Conservation (phyloP, 2,113 vertebrate species). For the Siphamia tubifer region DNA sequence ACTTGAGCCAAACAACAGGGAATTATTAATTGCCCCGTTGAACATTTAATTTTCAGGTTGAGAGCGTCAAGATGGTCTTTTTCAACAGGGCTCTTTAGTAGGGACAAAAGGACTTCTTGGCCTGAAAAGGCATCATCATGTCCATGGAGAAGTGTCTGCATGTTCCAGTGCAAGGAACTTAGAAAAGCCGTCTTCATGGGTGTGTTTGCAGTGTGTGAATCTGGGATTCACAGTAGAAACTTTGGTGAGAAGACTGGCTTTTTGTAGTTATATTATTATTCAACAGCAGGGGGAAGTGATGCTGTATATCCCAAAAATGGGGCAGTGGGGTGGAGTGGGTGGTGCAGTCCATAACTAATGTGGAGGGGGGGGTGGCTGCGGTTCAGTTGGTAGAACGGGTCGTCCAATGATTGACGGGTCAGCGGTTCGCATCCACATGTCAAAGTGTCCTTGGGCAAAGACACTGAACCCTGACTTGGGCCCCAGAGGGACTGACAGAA, state of each 20-base stretch:
- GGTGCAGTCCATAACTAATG: too few species aligned
- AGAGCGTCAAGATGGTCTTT: slow-evolving; percentile 54
- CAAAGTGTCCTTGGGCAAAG: too few species aligned
- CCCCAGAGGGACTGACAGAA: too few species aligned
- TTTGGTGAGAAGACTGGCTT: background rate
- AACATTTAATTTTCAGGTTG: slow-evolving; percentile 74
- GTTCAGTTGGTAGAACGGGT: too few species aligned
- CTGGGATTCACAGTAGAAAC: background rate
- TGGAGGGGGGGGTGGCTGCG: too few species aligned
- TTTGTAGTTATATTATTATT: too few species aligned
- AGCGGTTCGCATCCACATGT: too few species aligned
- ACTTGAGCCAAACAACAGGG: slow-evolving; percentile 50
- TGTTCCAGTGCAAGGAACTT: background rate
- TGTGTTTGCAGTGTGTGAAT: slow-evolving; percentile 14
- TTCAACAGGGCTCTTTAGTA: slow-evolving; percentile 32
- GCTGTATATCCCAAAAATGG: too few species aligned
- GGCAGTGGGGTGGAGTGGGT: too few species aligned
- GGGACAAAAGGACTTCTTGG: slow-evolving; percentile 32
- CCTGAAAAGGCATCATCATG: slow-evolving; percentile 34
- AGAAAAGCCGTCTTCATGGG: background rate
- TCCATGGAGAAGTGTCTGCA: slow-evolving; percentile 5
- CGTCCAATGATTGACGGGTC: too few species aligned
- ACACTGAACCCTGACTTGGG: too few species aligned
- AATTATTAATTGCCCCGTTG: slow-evolving; percentile 62
- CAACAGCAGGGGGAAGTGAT: too few species aligned